Conservation (phyloP, 1,140 invertebrate species). For the Venturia canescens region DNA sequence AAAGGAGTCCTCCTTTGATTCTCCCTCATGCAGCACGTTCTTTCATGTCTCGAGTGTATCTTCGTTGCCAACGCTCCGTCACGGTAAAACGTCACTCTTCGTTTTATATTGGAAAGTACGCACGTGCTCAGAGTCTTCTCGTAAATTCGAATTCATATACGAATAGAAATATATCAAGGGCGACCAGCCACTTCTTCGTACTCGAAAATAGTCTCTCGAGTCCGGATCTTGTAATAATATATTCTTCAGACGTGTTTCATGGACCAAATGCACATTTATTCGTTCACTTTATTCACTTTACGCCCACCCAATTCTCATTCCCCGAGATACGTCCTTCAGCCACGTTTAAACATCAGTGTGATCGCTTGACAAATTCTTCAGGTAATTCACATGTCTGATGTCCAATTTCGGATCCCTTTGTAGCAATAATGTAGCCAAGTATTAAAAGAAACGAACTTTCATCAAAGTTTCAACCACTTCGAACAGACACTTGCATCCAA, state of each 20-base stretch:
- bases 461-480: constrained; percentile 21
- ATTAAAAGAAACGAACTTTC: constrained; percentile 4
- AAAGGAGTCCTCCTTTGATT: constrained; percentile 44
- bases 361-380: background rate
- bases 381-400: background rate
- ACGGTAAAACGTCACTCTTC: background rate
- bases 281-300: background rate
- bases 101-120: constrained; percentile 28
- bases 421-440: background rate
- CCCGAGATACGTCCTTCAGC: background rate
- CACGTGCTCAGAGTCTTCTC: constrained; percentile 19
- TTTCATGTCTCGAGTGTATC: constrained; percentile 43
- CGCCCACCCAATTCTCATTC: background rate
- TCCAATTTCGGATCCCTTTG: background rate
- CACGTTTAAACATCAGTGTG: too few relatives aligned
- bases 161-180: background rate
- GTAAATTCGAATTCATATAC: constrained; percentile 20
- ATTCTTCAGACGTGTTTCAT: constrained; percentile 33
- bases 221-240: constrained; percentile 33
- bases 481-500: constrained; percentile 35
- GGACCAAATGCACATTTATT: constrained; percentile 15
- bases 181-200: background rate
- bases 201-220: background rate
- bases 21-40: constrained; percentile 37
- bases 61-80: background rate